Percentiles rank a stretch among this genome's conserved stretches.
Conservation (phyloP, 1,140 invertebrate genomes). For the Sycophila sp. region DNA sequence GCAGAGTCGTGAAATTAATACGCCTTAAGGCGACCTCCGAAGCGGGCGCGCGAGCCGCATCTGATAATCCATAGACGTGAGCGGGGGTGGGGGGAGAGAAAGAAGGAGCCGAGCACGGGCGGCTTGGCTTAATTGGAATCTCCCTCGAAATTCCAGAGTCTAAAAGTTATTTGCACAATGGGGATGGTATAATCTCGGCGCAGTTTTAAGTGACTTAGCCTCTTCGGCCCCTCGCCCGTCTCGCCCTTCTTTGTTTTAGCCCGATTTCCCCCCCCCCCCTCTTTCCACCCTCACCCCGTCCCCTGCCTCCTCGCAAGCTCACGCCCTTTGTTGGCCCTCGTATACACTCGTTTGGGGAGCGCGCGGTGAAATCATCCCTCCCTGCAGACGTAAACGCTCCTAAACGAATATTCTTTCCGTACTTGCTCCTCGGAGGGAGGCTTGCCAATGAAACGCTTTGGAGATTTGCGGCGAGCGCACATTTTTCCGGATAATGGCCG, state of each 20-base stretch:
- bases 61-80: slow-evolving; percentile 19
- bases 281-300: too few relatives aligned
- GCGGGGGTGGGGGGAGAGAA: background rate
- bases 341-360: too few relatives aligned
- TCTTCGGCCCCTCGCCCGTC: slow-evolving; percentile 7
- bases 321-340: too few relatives aligned
- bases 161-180: slow-evolving; percentile 40
- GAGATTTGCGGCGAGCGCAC: too few relatives aligned
- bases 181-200: slow-evolving; percentile 36
- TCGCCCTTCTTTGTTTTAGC: background rate
- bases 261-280: too few relatives aligned
- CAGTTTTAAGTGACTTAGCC: slow-evolving; percentile 39
- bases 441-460: too few relatives aligned
- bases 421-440: too few relatives aligned
- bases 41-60: slow-evolving; percentile 22
- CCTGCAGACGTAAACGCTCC: too few relatives aligned
- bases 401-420: too few relatives aligned
- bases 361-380: too few relatives aligned
- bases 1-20: slow-evolving; percentile 36
- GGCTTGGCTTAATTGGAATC: slow-evolving; percentile 40
- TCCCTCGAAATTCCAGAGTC: slow-evolving; percentile 35
- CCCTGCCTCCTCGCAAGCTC: too few relatives aligned
- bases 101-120: background rate
- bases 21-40: slow-evolving; percentile 30
- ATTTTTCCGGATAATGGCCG: too few relatives aligned